A percentile compares a stretch with the other conserved stretches of the same genome.
Conservation (phyloP, 2,113 vertebrate genomes). For the Neomonachus schauinslandi region DNA sequence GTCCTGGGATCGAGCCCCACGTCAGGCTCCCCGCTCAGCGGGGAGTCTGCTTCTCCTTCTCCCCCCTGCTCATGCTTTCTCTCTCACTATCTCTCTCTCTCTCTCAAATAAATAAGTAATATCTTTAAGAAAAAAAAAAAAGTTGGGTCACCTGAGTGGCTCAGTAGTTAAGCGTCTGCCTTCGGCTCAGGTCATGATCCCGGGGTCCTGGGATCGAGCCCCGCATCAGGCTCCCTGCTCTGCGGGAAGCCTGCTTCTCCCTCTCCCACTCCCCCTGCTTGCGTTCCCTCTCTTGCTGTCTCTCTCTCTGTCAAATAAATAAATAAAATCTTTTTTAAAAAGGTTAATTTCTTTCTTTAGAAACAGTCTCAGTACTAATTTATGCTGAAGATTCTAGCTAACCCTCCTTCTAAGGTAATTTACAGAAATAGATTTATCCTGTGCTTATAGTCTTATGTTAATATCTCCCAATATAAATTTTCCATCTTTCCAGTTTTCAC, state of each 20-base stretch:
- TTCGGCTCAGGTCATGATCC: not conserved
- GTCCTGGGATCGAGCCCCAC: not conserved
- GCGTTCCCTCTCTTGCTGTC: not conserved
- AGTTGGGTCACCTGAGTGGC: not conserved
- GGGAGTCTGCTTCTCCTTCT: not conserved
- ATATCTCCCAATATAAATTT: constrained; percentile 17
- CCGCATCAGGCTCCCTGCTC: not conserved
- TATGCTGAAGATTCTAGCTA: constrained; percentile 22
- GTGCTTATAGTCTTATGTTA: not conserved
- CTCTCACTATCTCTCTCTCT: not conserved
- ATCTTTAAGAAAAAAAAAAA: not conserved
- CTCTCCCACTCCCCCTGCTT: not conserved
- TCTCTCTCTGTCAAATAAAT: not conserved
- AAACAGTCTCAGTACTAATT: not conserved
- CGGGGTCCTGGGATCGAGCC: not conserved
- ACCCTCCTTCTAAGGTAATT: not conserved
- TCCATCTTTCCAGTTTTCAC: not conserved
- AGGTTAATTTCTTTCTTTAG: not conserved
- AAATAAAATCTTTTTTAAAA: not conserved
- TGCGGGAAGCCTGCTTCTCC: not conserved
- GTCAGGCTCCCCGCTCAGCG: not conserved
- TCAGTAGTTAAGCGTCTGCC: not conserved
- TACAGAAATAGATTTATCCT: constrained; percentile 19
- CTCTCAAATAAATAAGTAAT: not conserved
- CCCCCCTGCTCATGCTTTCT: not conserved